Evolutionary conservation across 2,888 invertebrate genomes (phyloP).

Genomic region (Tenthredo notha): DNA sequence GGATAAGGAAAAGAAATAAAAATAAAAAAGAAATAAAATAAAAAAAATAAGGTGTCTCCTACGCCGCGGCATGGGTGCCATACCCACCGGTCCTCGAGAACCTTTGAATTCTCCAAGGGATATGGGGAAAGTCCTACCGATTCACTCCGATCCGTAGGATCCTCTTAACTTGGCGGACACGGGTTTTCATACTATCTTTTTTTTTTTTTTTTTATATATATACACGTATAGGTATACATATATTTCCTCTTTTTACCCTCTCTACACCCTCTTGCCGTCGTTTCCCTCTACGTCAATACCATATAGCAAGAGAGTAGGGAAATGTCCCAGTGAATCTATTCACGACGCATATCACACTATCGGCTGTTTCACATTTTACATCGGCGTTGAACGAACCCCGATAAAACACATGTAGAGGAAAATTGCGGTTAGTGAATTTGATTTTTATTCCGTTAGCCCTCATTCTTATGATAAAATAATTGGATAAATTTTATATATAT

Average conservation of each 20-base stretch:
- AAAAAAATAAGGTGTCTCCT: background rate
- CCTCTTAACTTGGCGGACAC: slow-evolving; percentile 33
- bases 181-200: slow-evolving; percentile 27
- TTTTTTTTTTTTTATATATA: no score
- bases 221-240: background rate
- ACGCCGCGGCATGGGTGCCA: background rate
- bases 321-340: slow-evolving; percentile 36
- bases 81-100: background rate
- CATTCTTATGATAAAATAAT: no score
- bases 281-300: slow-evolving; percentile 14
- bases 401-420: background rate
- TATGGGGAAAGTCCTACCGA: slow-evolving; percentile 20
- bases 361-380: slow-evolving; percentile 44
- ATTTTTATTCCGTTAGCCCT: background rate
- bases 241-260: background rate
- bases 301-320: background rate
- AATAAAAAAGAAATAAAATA: background rate
- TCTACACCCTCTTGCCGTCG: background rate
- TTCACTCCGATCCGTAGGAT: slow-evolving; percentile 30
- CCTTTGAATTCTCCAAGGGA: slow-evolving; percentile 36
- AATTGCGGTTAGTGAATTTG: slow-evolving; percentile 2
- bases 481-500: background rate
- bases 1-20: background rate
- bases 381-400: background rate
- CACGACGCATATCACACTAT: slow-evolving; percentile 19